Percentiles rank a stretch among this genome's conserved stretches.
Evolutionary conservation across 2,888 invertebrate genomes (phyloP).

Genomic region (Metacarcinus magister): DNA sequence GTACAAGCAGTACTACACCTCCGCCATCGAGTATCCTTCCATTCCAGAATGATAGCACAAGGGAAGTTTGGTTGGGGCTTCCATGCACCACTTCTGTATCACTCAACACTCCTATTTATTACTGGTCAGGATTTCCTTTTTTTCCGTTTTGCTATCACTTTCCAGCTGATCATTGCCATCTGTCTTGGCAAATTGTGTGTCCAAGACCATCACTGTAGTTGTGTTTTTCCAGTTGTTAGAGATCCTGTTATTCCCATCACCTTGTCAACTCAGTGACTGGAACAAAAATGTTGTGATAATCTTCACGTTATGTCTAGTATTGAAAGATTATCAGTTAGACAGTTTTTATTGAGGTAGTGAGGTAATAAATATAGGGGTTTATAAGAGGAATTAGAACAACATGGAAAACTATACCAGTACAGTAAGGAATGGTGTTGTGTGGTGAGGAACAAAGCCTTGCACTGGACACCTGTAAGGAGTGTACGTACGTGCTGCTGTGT

Average conservation of each 20-base stretch:
- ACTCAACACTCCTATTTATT: neutral
- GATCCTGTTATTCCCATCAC: neutral
- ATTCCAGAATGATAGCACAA: neutral
- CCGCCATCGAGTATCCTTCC: conserved; percentile 43
- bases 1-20: conserved; percentile 77
- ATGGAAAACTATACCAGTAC: neutral
- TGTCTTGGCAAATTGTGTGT: neutral
- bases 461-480: neutral
- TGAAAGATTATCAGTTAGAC: neutral
- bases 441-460: neutral
- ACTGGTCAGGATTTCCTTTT: neutral
- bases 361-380: neutral
- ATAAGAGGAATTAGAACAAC: neutral
- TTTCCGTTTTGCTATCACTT: neutral
- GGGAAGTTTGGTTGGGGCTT: neutral
- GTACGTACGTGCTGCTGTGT: neutral
- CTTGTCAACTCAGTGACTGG: neutral
- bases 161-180: neutral
- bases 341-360: neutral
- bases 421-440: neutral
- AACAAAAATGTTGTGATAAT: neutral
- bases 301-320: neutral
- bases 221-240: neutral
- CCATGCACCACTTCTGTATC: neutral
- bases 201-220: neutral